A percentile compares a stretch with the other conserved stretches of the same genome.
phyloP scores from a whole-genome alignment of 2,113 vertebrate species.

The Naja naja region DNA sequence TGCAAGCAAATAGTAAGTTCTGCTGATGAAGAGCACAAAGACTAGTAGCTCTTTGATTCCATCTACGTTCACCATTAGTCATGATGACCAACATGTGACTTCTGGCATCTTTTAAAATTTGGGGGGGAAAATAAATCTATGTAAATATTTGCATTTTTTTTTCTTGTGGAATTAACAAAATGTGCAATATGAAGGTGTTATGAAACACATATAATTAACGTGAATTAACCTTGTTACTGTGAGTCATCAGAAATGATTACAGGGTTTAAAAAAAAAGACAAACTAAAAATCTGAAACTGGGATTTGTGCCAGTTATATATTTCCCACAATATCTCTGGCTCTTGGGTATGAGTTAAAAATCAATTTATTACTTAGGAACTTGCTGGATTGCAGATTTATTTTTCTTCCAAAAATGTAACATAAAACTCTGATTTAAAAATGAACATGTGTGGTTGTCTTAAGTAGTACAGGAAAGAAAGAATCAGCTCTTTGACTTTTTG shows the following conservation, averaged over 20 bases:
- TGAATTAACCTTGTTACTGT: not conserved
- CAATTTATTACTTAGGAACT: not conserved
- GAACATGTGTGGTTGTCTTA: constrained; percentile 61
- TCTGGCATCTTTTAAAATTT: not conserved
- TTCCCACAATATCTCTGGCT: constrained; percentile 8
- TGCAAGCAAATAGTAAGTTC: not conserved
- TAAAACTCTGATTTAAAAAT: constrained; percentile 37
- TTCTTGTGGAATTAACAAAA: not conserved
- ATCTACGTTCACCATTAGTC: not conserved
- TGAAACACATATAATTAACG: not conserved
- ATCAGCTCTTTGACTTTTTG: constrained; percentile 58
- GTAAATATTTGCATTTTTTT: not conserved
- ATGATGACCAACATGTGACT: not conserved
- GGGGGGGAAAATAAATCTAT: not conserved
- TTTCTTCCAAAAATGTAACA: constrained; percentile 4
- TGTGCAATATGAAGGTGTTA: not conserved
- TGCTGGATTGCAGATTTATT: not conserved
- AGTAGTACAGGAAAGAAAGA: constrained; percentile 60
- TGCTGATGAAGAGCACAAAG: not conserved
- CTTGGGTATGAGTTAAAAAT: not conserved
- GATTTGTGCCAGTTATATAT: not conserved
- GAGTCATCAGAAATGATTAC: not conserved
- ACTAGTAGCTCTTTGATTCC: not conserved
- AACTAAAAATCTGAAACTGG: not conserved
- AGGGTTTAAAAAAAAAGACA: not conserved